These are phyloP conservation scores for Coreius guichenoti DNA, from an alignment of 2,797 vertebrate species.

Conservation along the genomic window DNA sequence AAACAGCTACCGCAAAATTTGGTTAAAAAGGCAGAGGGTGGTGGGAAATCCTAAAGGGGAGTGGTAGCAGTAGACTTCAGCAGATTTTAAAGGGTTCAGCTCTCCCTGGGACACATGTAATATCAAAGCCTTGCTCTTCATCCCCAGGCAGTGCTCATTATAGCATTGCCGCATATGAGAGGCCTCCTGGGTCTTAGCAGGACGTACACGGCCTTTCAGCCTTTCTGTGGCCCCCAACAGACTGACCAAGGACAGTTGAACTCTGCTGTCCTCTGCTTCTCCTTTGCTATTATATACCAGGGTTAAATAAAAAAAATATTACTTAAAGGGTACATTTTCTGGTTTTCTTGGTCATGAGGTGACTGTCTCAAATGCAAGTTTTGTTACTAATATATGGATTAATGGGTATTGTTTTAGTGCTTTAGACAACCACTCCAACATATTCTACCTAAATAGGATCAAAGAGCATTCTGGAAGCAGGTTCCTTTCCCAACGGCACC, in stretches of 20 bases:
- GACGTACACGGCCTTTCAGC: constrained; percentile 76
- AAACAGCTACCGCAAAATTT: constrained; percentile 16
- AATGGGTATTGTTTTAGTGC: neutral
- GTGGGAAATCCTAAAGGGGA: constrained; percentile 69
- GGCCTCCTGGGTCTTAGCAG: constrained; percentile 81
- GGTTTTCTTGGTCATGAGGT: neutral
- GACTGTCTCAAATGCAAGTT: neutral
- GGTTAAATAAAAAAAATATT: neutral
- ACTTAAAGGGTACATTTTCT: neutral
- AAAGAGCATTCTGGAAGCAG: constrained; percentile 18
- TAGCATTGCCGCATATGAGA: constrained; percentile 75
- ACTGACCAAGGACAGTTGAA: constrained; percentile 69
- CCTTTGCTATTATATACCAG: neutral
- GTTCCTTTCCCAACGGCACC: constrained; percentile 36
- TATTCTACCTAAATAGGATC: neutral
- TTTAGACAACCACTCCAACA: neutral
- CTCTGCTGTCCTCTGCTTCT: constrained; percentile 50
- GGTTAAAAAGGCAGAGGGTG: constrained; percentile 66
- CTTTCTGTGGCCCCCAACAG: constrained; percentile 63
- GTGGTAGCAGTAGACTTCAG: constrained; percentile 67
- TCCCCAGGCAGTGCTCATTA: constrained; percentile 79
- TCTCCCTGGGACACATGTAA: constrained; percentile 80
- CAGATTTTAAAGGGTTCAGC: constrained; percentile 72
- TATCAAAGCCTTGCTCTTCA: constrained; percentile 79
- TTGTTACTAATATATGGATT: neutral